phyloP scores from a whole-genome alignment of 2,113 vertebrate genomes.

The Pygoscelis adeliae region DNA sequence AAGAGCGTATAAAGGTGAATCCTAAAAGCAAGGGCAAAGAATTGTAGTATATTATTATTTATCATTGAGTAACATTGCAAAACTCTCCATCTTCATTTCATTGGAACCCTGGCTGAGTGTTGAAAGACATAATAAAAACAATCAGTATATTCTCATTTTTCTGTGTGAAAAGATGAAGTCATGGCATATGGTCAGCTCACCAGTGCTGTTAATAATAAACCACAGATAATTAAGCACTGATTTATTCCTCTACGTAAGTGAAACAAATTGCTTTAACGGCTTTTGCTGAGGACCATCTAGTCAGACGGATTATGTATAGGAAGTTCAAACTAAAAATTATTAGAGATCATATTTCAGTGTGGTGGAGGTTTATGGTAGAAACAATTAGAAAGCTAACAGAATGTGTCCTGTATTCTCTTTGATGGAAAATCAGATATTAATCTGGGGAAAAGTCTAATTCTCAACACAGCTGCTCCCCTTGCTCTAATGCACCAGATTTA shows the following conservation, averaged over 20 bases:
- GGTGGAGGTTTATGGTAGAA: constrained; percentile 76
- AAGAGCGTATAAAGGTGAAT: background rate
- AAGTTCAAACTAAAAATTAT: constrained; percentile 80
- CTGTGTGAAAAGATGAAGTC: constrained; percentile 79
- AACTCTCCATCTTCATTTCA: background rate
- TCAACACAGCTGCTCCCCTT: constrained; percentile 73
- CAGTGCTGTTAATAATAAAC: constrained; percentile 81
- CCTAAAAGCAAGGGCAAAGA: background rate
- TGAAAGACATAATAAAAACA: constrained; percentile 74
- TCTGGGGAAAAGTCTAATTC: constrained; percentile 76
- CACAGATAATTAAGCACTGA: constrained; percentile 81
- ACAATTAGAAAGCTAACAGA: constrained; percentile 81
- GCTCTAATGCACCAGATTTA: constrained; percentile 63
- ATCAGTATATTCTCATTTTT: constrained; percentile 77
- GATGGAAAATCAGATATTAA: constrained; percentile 82
- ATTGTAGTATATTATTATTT: background rate
- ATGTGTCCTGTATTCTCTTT: constrained; percentile 77
- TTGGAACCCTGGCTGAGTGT: background rate
- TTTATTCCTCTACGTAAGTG: constrained; percentile 80
- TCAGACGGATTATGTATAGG: constrained; percentile 79
- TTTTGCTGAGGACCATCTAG: constrained; percentile 75
- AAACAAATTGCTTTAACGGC: constrained; percentile 81
- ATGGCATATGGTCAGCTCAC: constrained; percentile 82
- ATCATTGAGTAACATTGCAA: background rate
- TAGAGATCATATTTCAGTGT: constrained; percentile 76